Evolutionary conservation across 2,888 invertebrate genomes (phyloP).

Genomic region (Brachypterus glaber): DNA sequence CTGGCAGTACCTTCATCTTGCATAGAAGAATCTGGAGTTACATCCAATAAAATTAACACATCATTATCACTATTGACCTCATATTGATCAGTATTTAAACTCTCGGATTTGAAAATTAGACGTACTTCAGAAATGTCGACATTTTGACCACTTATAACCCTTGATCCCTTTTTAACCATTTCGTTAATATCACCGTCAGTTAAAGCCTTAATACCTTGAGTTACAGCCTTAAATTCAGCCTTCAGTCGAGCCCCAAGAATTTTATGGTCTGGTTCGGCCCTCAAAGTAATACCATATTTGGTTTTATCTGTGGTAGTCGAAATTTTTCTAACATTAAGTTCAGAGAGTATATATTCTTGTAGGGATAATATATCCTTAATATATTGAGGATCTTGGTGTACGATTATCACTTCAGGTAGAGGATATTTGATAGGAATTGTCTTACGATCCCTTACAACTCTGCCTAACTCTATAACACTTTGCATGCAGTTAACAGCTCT

Average conservation of each 20-base stretch:
- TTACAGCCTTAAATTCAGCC: conserved; percentile 81
- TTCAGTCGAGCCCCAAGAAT: conserved; percentile 80
- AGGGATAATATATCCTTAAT: conserved; percentile 70
- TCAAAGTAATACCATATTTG: conserved; percentile 73
- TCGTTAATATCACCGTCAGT: conserved; percentile 70
- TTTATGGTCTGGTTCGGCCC: conserved; percentile 94
- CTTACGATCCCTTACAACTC: conserved; percentile 85
- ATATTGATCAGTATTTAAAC: conserved; percentile 58
- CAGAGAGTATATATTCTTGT: conserved; percentile 79
- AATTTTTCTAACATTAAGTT: conserved; percentile 82
- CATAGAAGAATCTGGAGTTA: conserved; percentile 81
- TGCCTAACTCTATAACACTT: conserved; percentile 85
- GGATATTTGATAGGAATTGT: conserved; percentile 95
- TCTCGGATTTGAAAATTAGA: conserved; percentile 67
- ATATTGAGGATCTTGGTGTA: conserved; percentile 73
- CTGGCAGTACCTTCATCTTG: conserved; percentile 90
- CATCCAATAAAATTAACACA: conserved; percentile 80
- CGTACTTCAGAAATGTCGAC: conserved; percentile 72
- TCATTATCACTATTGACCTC: conserved; percentile 88
- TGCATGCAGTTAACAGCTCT: conserved; percentile 88
- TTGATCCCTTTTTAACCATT: conserved; percentile 59
- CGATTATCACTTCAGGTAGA: conserved; percentile 88
- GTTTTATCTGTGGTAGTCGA: conserved; percentile 82
- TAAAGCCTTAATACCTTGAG: conserved; percentile 68
- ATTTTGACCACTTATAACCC: conserved; percentile 65